A percentile compares a stretch with the other conserved stretches of the same genome.
These are phyloP conservation scores for Temnothorax curvispinosus DNA, from an alignment of 1,140 invertebrate genomes.

Conservation along the genomic window DNA sequence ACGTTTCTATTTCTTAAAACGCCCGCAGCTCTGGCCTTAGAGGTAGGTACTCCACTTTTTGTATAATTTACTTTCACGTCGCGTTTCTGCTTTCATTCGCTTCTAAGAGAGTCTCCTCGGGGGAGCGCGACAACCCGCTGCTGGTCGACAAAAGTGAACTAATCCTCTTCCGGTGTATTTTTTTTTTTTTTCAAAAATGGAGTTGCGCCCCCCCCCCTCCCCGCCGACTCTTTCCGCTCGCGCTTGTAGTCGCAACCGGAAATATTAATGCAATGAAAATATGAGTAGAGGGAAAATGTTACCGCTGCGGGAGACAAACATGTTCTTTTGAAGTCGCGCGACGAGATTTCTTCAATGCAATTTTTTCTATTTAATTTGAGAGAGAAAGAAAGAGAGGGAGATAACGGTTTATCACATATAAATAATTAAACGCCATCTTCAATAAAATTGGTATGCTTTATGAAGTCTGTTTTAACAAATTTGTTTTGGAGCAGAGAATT, in stretches of 20 bases:
- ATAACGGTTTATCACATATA: background rate
- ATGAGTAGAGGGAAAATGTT: background rate
- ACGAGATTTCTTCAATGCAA: slow-evolving; percentile 25
- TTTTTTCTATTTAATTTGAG: background rate
- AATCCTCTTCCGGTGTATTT: slow-evolving; percentile 42
- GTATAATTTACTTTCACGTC: slow-evolving; percentile 72
- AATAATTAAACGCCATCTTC: background rate
- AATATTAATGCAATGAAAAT: slow-evolving; percentile 51
- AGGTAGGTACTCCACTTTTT: slow-evolving; percentile 67
- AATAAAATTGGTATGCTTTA: background rate
- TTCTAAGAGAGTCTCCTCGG: slow-evolving; percentile 8
- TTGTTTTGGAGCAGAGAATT: slow-evolving; percentile 28
- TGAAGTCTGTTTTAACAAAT: background rate
- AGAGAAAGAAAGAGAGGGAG: background rate
- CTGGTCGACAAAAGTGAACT: slow-evolving; percentile 44
- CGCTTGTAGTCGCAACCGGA: background rate
- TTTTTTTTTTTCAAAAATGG: slow-evolving; percentile 21
- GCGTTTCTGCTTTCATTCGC: slow-evolving; percentile 68
- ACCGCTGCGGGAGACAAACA: background rate
- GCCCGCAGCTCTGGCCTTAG: slow-evolving; percentile 28
- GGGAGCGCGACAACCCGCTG: slow-evolving; percentile 17
- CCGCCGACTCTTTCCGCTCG: slow-evolving; percentile 3
- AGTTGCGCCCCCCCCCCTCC: background rate
- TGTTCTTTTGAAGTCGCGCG: background rate
- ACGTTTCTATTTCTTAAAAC: slow-evolving; percentile 61